Evolutionary conservation across 1,140 invertebrate species (phyloP).

Genomic region (Bombus sylvicola): DNA sequence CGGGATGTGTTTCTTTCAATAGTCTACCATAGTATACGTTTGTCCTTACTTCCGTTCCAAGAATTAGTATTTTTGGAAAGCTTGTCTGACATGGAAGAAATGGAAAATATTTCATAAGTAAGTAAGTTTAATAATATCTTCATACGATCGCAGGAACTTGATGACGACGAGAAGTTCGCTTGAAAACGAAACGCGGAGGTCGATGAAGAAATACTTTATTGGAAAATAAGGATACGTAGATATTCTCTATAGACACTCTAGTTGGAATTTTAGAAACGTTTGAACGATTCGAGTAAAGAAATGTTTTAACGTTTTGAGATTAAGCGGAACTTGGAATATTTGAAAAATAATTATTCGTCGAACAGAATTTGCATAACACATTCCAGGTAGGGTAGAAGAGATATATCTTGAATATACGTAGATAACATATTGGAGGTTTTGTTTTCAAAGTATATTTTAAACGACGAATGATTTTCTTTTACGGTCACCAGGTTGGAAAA

Average conservation of each 20-base stretch:
- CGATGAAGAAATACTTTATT: too few species aligned
- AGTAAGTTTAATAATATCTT: too few species aligned
- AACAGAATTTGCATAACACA: background rate
- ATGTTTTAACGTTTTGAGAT: background rate
- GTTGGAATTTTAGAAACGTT: too few species aligned
- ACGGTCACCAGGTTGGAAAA: too few species aligned
- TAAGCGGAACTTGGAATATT: background rate
- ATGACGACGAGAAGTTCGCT: too few species aligned
- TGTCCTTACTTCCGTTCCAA: background rate
- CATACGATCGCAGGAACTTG: too few species aligned
- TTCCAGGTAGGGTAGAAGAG: background rate
- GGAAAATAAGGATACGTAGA: too few species aligned
- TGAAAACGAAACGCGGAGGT: too few species aligned
- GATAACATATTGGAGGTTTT: background rate
- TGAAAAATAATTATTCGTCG: background rate
- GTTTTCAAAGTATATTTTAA: background rate
- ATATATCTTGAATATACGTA: background rate
- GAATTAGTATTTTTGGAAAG: too few species aligned
- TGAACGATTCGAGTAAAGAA: background rate
- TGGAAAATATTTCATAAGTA: background rate
- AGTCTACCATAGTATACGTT: background rate
- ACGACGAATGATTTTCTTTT: background rate
- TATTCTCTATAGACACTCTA: too few species aligned
- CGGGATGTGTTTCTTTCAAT: conserved; percentile 2
- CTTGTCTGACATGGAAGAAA: background rate